Evolutionary conservation across 2,797 vertebrate genomes (phyloP), one percentile per base, ranked within the genome.

Genomic region (Florisuga fusca): DNA sequence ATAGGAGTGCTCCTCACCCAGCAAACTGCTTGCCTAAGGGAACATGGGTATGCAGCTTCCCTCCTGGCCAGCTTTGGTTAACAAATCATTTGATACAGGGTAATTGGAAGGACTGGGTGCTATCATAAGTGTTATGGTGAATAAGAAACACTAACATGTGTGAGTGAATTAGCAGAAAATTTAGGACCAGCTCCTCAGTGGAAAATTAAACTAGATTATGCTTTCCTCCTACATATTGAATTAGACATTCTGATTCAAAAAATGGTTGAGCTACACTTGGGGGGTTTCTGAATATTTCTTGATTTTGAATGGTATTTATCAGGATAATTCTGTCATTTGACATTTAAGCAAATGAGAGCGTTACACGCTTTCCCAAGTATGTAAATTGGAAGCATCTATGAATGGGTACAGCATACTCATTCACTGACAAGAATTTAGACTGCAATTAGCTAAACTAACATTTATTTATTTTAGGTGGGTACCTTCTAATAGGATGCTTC

Each of bases 291-390:
- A 66, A 33, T 88, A 57, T 90, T 84, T 82, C 55, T 92, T 90
- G 58, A 50, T 84, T 96, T 79, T n/a, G 89, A 62, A 66, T 59
- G 53, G 38, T 78, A 64, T 93, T 96, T 93, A 59, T 94, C 61
- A 63, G 68, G 71, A 74, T 64, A 64, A 68, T 82, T 83, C 87
- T 91, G 63, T 91, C 19, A 5, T 79, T 94, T 92, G 94, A 79
- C 80, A 95, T 96, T 95, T 94, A 91, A 93, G 82, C 66, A 96
- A 91, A 94, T 76, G 67, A 89, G 75, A 85, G 21, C 4, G 2
- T 59, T 87, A 53, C 9, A 69, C 0, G 0, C 38, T 83, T 92
- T 89, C 79, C 61, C 41, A 94, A 90, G 81, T 64, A 90, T 57
- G 22, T 63, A 92, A 90, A 88, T 83, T 73, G 63, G 58, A 54